Evolutionary conservation across 2,113 vertebrate genomes (phyloP).

Genomic region (Anarhynchus alexandrinus): DNA sequence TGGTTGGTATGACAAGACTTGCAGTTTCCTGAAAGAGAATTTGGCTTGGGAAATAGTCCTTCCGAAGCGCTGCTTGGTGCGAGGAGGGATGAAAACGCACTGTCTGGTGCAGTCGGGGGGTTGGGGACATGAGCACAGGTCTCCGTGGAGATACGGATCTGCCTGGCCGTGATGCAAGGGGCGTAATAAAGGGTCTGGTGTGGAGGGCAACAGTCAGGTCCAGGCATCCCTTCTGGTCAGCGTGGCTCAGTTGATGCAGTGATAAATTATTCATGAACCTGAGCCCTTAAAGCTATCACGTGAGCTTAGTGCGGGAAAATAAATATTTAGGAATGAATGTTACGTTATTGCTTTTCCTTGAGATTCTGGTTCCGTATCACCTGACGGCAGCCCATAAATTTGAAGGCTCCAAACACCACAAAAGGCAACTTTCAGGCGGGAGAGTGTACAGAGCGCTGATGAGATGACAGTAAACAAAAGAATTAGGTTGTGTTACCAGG

Average conservation of each 20-base stretch:
- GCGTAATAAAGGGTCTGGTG: not conserved
- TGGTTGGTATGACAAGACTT: not conserved
- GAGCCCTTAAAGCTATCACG: not conserved
- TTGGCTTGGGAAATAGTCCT: not conserved
- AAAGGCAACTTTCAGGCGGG: not conserved
- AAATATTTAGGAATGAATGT: not conserved
- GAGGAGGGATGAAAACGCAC: accelerated
- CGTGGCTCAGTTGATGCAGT: not conserved
- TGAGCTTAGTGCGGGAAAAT: not conserved
- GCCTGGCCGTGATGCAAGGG: accelerated
- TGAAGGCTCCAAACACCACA: not conserved
- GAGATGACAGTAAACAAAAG: not conserved
- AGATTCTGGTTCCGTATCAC: not conserved
- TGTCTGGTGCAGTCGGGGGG: accelerated
- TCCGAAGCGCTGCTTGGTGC: not conserved
- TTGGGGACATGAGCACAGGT: not conserved
- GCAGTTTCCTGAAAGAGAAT: not conserved
- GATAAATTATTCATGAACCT: not conserved
- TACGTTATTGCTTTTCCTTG: not conserved
- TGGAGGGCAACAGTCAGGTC: accelerated
- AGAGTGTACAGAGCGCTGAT: not conserved
- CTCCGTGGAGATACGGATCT: not conserved
- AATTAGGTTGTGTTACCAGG: not conserved
- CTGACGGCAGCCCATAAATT: not conserved
- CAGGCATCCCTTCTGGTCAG: not conserved